A percentile compares a stretch with the other conserved stretches of the same genome.
These are phyloP conservation scores for Cheilinus undulatus DNA, from an alignment of 2,113 vertebrate species.

Conservation along the genomic window DNA sequence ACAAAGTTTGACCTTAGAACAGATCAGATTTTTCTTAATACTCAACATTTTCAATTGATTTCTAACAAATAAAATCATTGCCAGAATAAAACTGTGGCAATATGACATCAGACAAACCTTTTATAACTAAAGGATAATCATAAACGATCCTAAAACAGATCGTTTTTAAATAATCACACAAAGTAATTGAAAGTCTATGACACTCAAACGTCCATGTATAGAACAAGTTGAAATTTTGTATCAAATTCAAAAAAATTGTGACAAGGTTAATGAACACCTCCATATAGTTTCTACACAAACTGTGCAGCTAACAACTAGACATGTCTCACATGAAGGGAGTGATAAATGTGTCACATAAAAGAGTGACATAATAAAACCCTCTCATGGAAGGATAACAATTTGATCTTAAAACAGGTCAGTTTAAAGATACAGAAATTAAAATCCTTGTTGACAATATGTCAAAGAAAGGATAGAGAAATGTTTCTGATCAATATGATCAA, in stretches of 20 bases:
- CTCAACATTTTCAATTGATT: too few species aligned
- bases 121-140: conserved; percentile 1
- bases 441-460: not conserved
- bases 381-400: not conserved
- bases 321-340: not conserved
- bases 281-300: too few species aligned
- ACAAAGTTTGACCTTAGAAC: not conserved
- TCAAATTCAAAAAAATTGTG: not conserved
- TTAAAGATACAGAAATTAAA: not conserved
- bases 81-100: conserved; percentile 7
- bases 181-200: too few species aligned
- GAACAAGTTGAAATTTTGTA: not conserved
- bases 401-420: conserved; percentile 3
- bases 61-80: not conserved
- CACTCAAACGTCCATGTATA: not conserved
- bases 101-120: not conserved
- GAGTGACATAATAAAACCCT: not conserved
- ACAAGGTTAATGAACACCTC: not conserved
- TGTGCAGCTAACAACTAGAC: too few species aligned
- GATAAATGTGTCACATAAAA: not conserved
- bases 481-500: not conserved
- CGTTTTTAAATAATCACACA: not conserved
- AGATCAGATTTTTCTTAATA: not conserved
- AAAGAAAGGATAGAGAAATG: not conserved
- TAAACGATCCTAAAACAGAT: not conserved